phyloP scores from a whole-genome alignment of 2,113 vertebrate species.

The Psittacula cyanocephala region DNA sequence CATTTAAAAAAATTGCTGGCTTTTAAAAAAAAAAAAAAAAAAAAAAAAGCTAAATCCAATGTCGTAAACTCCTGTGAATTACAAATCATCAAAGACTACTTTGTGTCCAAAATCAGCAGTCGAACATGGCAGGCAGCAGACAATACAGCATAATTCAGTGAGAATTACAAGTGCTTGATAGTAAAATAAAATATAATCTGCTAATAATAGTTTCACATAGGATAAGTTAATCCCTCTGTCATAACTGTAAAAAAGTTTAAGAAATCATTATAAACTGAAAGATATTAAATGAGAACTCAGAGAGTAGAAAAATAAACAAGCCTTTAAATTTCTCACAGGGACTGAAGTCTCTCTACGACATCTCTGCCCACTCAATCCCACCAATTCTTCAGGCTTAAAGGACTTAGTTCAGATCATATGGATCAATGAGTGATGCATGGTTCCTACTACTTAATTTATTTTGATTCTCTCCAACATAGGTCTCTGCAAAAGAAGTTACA shows the following conservation, averaged over 20 bases:
- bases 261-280: neutral
- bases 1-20: too few species aligned
- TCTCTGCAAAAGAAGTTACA: neutral
- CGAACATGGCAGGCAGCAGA: neutral
- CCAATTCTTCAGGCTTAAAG: neutral
- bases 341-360: neutral
- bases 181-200: neutral
- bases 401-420: neutral
- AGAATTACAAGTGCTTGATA: neutral
- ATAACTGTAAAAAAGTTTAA: neutral
- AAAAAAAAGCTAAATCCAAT: neutral
- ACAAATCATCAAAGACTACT: neutral
- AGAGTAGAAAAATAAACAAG: neutral
- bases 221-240: neutral
- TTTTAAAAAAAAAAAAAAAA: neutral
- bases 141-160: neutral
- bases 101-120: neutral
- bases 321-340: neutral
- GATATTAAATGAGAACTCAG: neutral
- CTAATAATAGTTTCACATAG: neutral
- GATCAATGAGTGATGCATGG: neutral
- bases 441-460: neutral
- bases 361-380: neutral
- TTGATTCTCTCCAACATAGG: neutral
- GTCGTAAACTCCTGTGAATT: neutral